Evolutionary conservation across 2,113 vertebrate species (phyloP), one percentile per base, ranked within the genome.

Genomic region (Misgurnus anguillicaudatus): DNA sequence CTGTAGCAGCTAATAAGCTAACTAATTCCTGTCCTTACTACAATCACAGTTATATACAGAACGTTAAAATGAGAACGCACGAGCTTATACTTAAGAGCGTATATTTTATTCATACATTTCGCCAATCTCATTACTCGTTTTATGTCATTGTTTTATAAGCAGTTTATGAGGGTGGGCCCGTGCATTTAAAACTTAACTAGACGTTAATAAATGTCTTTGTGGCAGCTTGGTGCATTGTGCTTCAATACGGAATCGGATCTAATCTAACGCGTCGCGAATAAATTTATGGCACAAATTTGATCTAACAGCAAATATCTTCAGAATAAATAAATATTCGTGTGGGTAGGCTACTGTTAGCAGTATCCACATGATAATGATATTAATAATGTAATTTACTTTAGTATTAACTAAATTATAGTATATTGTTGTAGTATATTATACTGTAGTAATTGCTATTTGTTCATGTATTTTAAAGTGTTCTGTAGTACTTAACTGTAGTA

Each of bases 1-100:
- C 42, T 36, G 5, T 64, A 57, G 38, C 61, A 64, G 69, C 78
- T 42, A 65, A 64, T 63, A 61, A 47, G 78, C 69, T 64, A 73
- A 45, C 78, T 65, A 31, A 31, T 31, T 31, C 24, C 24, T 31
- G 24, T 31, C 24, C 24, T 31, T 31, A 31, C 24, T 31, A 31
- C 24, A 31, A 31, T 3, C 7, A 62, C 41, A 19, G 45, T 76
- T 17, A 7, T 61, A 3, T 9, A 16, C 14, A 6, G 13, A 6
- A 60, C 19, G 13, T 62, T 36, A 62, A 74, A 19, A 36, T 10
- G 7, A 31, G 31, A n/a, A 31, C n/a, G 39, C 41, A 11, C 2
- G 14, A 8, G 19, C 9, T 47, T 36, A 47, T 13, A 24, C 4
- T 5, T 42, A 31, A 31, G 8, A 19, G 19, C 13, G 31, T 14